Evolutionary conservation across 2,888 invertebrate species (phyloP).

Genomic region (Listrodromus nycthemerus): DNA sequence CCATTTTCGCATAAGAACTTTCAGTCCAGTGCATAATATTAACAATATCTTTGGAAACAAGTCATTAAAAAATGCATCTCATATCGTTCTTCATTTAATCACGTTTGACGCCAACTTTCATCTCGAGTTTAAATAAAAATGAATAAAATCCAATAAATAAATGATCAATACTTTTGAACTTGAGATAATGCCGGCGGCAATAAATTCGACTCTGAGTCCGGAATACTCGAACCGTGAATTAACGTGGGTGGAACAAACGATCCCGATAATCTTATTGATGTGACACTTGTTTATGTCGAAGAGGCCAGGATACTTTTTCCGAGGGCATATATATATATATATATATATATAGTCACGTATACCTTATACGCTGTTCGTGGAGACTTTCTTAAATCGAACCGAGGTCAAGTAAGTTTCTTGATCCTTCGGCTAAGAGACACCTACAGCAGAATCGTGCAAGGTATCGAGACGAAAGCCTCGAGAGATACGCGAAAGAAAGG

Average conservation of each 20-base stretch:
- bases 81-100: no score
- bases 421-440: constrained; percentile 63
- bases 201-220: neutral
- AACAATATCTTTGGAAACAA: no score
- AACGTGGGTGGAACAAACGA: constrained; percentile 10
- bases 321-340: neutral
- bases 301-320: constrained; percentile 10
- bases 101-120: no score
- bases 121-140: no score
- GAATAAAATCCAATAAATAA: neutral
- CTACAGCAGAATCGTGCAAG: constrained; percentile 33
- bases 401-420: constrained; percentile 70
- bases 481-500: constrained; percentile 67
- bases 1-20: no score
- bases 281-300: constrained; percentile 25
- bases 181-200: neutral
- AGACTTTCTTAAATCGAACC: constrained; percentile 63
- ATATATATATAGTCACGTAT: constrained; percentile 5
- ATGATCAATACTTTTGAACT: neutral
- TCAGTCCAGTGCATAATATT: no score
- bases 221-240: constrained; percentile 5
- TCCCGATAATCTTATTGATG: constrained; percentile 38
- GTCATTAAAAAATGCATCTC: no score
- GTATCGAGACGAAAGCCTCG: constrained; percentile 42
- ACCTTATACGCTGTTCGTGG: neutral